Evolutionary conservation across 2,797 vertebrate species (phyloP), one percentile per base, ranked within the genome.

Genomic region (Urophycis tenuis): DNA sequence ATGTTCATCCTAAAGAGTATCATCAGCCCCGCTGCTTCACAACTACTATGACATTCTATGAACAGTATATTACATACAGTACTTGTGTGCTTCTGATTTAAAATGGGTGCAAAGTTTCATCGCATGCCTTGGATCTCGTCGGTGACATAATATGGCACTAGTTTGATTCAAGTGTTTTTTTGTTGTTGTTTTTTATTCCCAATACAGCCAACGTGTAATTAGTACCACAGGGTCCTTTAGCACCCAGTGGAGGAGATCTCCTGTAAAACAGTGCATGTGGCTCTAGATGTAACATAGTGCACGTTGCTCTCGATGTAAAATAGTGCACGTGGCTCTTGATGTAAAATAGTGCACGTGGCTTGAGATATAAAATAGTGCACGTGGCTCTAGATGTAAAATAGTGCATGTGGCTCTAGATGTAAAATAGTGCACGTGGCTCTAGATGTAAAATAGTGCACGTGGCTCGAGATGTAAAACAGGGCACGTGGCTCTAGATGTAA

Each of bases 121-220:
- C 60, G 29, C n/a, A 12, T 11, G 60, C 60, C 60, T 10, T 60
- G 53, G 29, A 67, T 29, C n/a, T 29, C 29, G 25, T 29, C 10
- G 53, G 53, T n/a, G 53, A 60, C 53, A 60, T 60, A 60, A 25
- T n/a, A n/a, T 60, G 22, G 22, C 53, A n/a, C 53, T n/a, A 60
- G 53, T 60, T 60, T 25, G 19, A 60, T 60, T 60, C 22, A 60
- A 60, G 8, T 22, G 53, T n/a, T 4, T n/a, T 3, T n/a, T 67
- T 67, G 60, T 67, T 67, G 60, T 67, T 67, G 60, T 67, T 29
- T 29, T 67, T 67, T 29, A 67, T 29, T 67, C 60, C n/a, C 60
- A n/a, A 29, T 29, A 0, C 14, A 67, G 60, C 14, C 10, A 17
- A 67, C 1, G 60, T 67, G 60, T 67, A 30, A 67, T 67, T 67